Evolutionary conservation across 2,888 invertebrate species (phyloP), one percentile per base, ranked within the genome.

Genomic region (Eurois occulta): DNA sequence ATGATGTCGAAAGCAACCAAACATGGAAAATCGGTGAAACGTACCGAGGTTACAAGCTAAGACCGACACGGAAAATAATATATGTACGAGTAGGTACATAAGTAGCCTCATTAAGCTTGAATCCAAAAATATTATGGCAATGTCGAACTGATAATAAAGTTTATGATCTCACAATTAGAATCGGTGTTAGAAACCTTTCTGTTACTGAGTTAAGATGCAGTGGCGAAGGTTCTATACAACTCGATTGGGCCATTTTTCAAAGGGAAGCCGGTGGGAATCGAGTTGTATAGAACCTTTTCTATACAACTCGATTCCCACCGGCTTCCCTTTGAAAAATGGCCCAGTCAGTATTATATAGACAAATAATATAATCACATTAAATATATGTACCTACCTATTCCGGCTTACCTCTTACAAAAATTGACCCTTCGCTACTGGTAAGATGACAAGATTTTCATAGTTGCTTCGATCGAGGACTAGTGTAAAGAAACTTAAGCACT

Each of bases 1-100:
- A 91, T 90, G 85, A 90, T 91, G 92, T 87, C 92, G 60, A 83
- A 78, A 83, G 78, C 71, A 66, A 82, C 67, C 60, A 38, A 62
- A 74, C 68, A 32, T 64, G 55, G 52, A n/a, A 43, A 1, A 64
- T 62, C 13, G 5, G 66, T 55, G 41, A 6, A 35, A 67, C 43
- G 46, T 24, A 43, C 48, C 6, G 13, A n/a, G 3, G 2, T 46
- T 35, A 66, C 24, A 28, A 52, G 7, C 60, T 52, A 28, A 21
- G 38, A 35, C 0, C 18, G 18, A 13, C 52, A n/a, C 18, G 13
- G 5, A 5, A 43, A n/a, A n/a, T 10, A 32, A 18, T 60, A 28
- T 55, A 58, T 4, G 11, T 11, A 16, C 21, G 2, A 28, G 28
- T 28, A 28, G 18, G 32, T 58, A 58, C 16, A 28, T 28, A 13